phyloP scores from a whole-genome alignment of 2,113 vertebrate species.

The Cyanistes caeruleus region DNA sequence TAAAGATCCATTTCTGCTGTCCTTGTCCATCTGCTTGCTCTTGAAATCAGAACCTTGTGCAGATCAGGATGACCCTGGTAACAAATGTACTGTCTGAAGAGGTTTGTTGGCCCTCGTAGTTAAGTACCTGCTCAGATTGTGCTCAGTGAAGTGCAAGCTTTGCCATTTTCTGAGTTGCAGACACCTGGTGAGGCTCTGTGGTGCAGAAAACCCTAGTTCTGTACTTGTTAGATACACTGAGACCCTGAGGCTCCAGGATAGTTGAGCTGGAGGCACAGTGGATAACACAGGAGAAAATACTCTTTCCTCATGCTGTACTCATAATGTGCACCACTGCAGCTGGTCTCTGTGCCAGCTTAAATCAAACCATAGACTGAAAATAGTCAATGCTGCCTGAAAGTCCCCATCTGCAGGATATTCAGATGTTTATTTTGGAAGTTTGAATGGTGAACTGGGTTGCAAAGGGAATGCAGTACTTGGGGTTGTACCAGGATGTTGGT shows the following conservation, averaged over 20 bases:
- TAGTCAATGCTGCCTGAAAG: background rate
- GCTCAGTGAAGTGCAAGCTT: background rate
- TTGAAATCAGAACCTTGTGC: background rate
- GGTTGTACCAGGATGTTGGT: background rate
- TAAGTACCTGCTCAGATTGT: background rate
- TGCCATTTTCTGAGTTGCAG: background rate
- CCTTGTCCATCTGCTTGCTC: background rate
- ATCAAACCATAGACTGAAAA: background rate
- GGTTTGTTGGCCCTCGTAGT: background rate
- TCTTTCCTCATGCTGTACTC: background rate
- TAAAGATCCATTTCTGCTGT: background rate
- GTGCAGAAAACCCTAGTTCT: background rate
- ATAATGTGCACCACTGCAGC: background rate
- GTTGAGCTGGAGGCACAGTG: background rate
- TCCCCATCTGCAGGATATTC: background rate
- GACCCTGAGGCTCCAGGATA: background rate
- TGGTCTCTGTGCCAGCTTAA: background rate
- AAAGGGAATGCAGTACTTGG: background rate
- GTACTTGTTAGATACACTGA: background rate
- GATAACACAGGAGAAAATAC: background rate
- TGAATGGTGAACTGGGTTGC: background rate
- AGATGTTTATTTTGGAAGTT: background rate
- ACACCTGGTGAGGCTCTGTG: background rate
- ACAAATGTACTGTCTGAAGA: background rate
- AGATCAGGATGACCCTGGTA: background rate